A percentile compares a stretch with the other conserved stretches of the same genome.
These are phyloP conservation scores for Huso huso DNA, from an alignment of 2,797 vertebrate genomes.

Conservation along the genomic window DNA sequence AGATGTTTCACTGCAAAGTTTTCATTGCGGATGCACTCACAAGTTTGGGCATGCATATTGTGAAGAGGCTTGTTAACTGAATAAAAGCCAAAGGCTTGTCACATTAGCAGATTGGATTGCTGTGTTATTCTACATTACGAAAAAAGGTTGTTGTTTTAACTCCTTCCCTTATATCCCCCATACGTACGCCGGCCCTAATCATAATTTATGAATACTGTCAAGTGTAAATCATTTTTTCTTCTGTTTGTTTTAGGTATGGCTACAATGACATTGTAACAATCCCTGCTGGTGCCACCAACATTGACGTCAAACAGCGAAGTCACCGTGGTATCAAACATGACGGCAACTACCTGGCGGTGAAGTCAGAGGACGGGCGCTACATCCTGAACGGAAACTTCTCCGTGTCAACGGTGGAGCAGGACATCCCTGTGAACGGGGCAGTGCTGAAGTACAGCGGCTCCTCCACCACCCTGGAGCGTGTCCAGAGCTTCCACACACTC, in stretches of 20 bases:
- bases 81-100: too few relatives aligned
- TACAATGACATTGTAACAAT: conserved; percentile 91
- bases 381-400: conserved; percentile 90
- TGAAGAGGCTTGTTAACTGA: too few relatives aligned
- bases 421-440: conserved; percentile 78
- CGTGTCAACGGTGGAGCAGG: conserved; percentile 85
- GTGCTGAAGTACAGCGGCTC: conserved; percentile 91
- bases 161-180: too few relatives aligned
- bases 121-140: too few relatives aligned
- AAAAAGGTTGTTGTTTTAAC: too few relatives aligned
- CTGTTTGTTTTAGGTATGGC: conserved; percentile 62
- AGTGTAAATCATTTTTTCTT: neutral
- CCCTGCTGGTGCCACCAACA: conserved; percentile 83
- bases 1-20: too few relatives aligned
- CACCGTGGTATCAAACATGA: conserved; percentile 77
- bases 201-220: too few relatives aligned
- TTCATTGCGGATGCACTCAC: too few relatives aligned
- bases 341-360: conserved; percentile 85
- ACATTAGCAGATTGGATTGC: too few relatives aligned
- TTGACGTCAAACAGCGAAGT: conserved; percentile 92
- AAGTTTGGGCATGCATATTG: too few relatives aligned
- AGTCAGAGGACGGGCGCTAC: conserved; percentile 66
- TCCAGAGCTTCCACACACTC: conserved; percentile 84
- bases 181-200: too few relatives aligned
- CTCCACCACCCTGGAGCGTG: conserved; percentile 81